Base-by-base conservation (phyloP, 2,113 vertebrate species). In the Coreoperca whiteheadi region DNA sequence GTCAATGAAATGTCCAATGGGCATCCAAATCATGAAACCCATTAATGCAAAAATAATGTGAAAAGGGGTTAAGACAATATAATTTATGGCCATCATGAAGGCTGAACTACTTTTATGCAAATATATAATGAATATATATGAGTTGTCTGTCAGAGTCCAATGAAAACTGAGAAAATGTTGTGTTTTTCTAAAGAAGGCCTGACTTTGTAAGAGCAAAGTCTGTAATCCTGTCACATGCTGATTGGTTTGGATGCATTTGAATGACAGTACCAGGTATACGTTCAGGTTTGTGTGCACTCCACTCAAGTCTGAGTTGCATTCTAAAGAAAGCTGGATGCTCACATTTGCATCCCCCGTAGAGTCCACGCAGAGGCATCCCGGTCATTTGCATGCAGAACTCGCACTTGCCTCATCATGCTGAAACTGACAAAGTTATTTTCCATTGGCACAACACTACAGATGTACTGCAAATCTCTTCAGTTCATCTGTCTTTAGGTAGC, bases 221-320 rank as follows among this genome's bases (percentile, higher is more conserved):
- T 37, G 67, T 61, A 75, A 80, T 89, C 87, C 68, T 73, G 80
- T 81, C 84, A 84, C 82, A 87, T 74, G 88, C 80, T 84, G 87
- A 92, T 92, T 91, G 88, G 81, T 82, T 81, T 5, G 39, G 48
- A 83, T 83, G 64, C 74, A 86, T 85, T 48, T 92, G 90, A 95
- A 87, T 92, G 92, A 92, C 94, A 92, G 84, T 21, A 18, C 71
- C 77, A 82, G 84, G 61, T 79, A 74, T 10, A 59, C 78, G 86
- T 86, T 90, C 74, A 80, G 87, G 77, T 88, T 91, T 93, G 87
- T 77, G 54, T 72, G 74, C 75, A 51, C 82, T 74, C 81, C 69
- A 30, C 39, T 77, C 4, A 23, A 80, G 79, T 82, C 77, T 88
- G 83, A 86, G 76, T 69, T 79, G 84, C 89, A 91, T 93, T 87